A percentile compares a stretch with the other conserved stretches of the same genome.
phyloP scores from a whole-genome alignment of 2,797 vertebrate genomes.

The Brachymystax lenok region DNA sequence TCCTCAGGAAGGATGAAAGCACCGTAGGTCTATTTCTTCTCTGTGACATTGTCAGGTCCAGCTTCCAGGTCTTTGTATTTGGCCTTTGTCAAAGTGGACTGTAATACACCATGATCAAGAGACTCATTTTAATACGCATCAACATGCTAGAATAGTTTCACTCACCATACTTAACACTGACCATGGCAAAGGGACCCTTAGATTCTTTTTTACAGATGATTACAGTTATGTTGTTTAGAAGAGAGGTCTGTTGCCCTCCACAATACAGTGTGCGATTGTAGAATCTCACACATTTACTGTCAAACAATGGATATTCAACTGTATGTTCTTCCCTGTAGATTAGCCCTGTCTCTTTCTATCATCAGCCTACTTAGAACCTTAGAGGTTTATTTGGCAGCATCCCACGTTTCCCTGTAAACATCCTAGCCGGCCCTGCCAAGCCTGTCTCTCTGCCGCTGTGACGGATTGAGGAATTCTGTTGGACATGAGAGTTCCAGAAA shows the following conservation, averaged over 20 bases:
- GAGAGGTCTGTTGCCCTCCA: background rate
- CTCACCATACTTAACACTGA: background rate
- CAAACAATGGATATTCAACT: background rate
- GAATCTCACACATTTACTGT: no score
- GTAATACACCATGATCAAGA: background rate
- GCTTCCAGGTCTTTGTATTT: no score
- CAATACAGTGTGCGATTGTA: background rate
- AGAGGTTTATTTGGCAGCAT: background rate
- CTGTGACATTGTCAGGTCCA: no score
- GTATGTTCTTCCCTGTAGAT: background rate
- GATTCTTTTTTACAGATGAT: background rate
- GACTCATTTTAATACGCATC: background rate
- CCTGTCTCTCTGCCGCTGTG: background rate
- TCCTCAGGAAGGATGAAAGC: background rate
- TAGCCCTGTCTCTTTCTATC: background rate
- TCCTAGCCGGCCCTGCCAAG: background rate
- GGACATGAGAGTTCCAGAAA: background rate
- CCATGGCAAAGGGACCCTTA: no score
- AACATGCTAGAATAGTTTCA: no score
- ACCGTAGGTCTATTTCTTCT: background rate
- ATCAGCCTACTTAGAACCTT: background rate
- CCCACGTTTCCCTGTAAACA: background rate
- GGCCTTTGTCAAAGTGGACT: background rate
- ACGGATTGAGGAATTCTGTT: background rate
- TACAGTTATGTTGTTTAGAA: background rate